Evolutionary conservation across 2,113 vertebrate species (phyloP), one percentile per base, ranked within the genome.

Genomic region (Semnornis frantzii): DNA sequence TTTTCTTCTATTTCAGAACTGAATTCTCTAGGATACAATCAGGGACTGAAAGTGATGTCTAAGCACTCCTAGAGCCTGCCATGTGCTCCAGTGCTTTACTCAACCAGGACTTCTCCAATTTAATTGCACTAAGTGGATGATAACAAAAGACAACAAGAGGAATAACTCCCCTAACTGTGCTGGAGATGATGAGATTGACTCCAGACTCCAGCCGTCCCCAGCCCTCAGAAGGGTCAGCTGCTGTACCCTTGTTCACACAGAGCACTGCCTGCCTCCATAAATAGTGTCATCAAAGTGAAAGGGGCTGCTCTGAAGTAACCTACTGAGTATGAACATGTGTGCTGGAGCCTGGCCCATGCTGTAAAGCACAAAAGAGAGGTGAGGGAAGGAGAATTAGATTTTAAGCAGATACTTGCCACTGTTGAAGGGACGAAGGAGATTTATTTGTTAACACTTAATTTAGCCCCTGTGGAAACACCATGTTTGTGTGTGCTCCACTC

Each of bases 331-430:
- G 62, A 97, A 95, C 91, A 97, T 68, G 84, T 96, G 95, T 96
- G 94, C 93, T 96, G 95, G 94, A 97, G 85, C 85, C 95, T 90
- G 82, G 91, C 93, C 95, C 91, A 83, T 1, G n/a, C 91, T 90
- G 82, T 94, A 96, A 96, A 97, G 94, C 91, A 94, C 90, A 97
- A 95, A 97, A 93, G 91, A 96, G 95, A 96, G 93, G 96, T 96
- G 91, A 96, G 77, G 66, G 92, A 95, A 94, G 27, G 92, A 89
- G 81, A 87, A 96, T 94, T 91, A 83, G 50, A 94, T 96, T 87
- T 96, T 95, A 97, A 95, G 90, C 89, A 94, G 87, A 90, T 81
- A 96, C 91, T 95, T 94, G 91, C 92, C 94, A 93, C 93, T 83
- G 87, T 87, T 92, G 79, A 90, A 92, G 0, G 76, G 89, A 91